Evolutionary conservation across 2,113 vertebrate species (phyloP), one percentile per base, ranked within the genome.

Genomic region (Podarcis cretensis): DNA sequence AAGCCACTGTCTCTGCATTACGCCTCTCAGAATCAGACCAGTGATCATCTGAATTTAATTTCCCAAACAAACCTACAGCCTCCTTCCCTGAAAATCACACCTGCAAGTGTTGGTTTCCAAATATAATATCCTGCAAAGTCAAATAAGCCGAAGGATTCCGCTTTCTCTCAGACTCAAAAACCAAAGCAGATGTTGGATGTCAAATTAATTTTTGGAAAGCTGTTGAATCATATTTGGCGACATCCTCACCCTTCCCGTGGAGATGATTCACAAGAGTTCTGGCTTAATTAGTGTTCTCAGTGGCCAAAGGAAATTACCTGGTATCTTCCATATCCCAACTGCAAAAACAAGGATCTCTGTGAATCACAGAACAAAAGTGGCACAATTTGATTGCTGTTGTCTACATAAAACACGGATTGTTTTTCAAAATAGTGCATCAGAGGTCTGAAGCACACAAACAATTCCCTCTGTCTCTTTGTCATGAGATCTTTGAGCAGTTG

Each of bases 291-390:
- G 25, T 13, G 16, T 74, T 40, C 73, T 43, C 16, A 23, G 6
- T 77, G 75, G 25, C 83, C 12, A 30, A 32, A 85, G 23, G 73
- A 85, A 75, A 85, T 75, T 59, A 75, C 32, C 14, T 76, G 23
- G n/a, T 37, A 85, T 59, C 54, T 13, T 85, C 21, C 32, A 74
- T 21, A n/a, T n/a, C 71, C 69, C n/a, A 74, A 48, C 21, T 37
- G 83, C 37, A 71, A 84, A 82, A 84, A 74, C 69, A 57, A 77
- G 59, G 63, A 86, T n/a, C 57, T 68, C 23, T 77, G 57, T 77
- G 4, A 21, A 23, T 32, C n/a, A 32, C 48, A 59, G 83, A 75
- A 84, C 3, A 27, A 57, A 75, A 84, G 20, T n/a, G 48, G 12
- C 48, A 37, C n/a, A 21, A 3, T 10, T 57, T 57, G n/a, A 35